phyloP scores from a whole-genome alignment of 30 jellyfish, hydroid and myxozoan genomes.

The Hydractinia echinata region DNA sequence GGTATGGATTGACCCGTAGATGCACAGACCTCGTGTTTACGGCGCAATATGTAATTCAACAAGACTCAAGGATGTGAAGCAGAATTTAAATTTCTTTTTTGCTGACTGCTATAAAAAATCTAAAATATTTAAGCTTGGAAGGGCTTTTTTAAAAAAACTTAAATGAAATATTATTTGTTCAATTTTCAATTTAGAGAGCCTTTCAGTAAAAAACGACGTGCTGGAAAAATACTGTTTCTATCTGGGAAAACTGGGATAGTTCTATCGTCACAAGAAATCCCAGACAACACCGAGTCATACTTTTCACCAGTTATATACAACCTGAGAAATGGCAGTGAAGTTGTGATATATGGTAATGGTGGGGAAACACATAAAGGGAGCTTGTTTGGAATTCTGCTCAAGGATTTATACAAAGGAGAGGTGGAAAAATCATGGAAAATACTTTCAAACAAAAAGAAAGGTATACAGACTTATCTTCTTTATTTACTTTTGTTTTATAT shows the following conservation, averaged over 20 bases:
- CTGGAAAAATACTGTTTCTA: slow-evolving; percentile 61
- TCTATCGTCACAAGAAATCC: slow-evolving; percentile 50
- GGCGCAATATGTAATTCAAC: no score
- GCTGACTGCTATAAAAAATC: no score
- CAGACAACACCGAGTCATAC: slow-evolving; percentile 69
- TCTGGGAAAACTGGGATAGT: slow-evolving; percentile 70
- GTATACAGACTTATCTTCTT: slow-evolving; percentile 6
- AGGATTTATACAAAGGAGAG: slow-evolving; percentile 53
- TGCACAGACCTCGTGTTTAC: no score
- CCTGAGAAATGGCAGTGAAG: slow-evolving; percentile 57
- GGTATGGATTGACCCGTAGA: no score
- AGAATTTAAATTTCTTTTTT: no score
- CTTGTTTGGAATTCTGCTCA: slow-evolving; percentile 56
- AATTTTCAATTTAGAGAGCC: slow-evolving; percentile 46
- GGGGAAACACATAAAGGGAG: slow-evolving; percentile 89
- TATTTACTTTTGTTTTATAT: no score
- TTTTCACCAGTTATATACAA: slow-evolving; percentile 83
- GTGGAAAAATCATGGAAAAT: slow-evolving; percentile 34
- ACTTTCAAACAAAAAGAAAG: slow-evolving; percentile 47
- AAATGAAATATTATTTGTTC: no score
- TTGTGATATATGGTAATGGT: slow-evolving; percentile 80
- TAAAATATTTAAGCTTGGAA: no score
- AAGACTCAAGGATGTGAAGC: no score
- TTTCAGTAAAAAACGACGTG: slow-evolving; percentile 47
- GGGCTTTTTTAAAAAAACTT: no score